Percentiles rank a stretch among this genome's conserved stretches.
Conservation (phyloP, 2,113 vertebrate genomes). For the Bambusicola thoracicus region DNA sequence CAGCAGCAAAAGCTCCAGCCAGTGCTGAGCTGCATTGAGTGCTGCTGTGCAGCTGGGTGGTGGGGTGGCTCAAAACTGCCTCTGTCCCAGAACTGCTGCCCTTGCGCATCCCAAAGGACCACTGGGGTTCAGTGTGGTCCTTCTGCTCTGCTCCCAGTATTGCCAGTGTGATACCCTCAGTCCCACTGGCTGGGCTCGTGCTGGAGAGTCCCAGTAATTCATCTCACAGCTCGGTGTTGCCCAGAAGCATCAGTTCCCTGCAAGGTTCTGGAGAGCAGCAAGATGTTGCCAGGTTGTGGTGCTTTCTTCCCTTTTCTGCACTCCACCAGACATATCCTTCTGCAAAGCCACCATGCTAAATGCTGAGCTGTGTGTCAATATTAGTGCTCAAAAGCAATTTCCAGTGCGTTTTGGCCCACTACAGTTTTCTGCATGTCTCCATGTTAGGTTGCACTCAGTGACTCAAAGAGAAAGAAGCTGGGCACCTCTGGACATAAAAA, state of each 20-base stretch:
- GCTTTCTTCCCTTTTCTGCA: neutral
- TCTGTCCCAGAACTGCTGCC: neutral
- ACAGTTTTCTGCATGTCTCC: neutral
- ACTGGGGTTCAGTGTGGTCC: neutral
- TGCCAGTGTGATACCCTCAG: neutral
- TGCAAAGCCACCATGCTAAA: neutral
- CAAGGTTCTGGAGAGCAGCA: neutral
- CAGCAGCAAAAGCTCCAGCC: neutral
- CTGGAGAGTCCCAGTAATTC: neutral
- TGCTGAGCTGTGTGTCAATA: neutral
- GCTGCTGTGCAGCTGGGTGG: neutral
- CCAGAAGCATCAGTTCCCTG: no score
- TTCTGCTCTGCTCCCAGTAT: neutral
- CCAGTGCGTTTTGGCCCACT: neutral
- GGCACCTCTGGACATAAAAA: neutral
- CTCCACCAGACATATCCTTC: neutral
- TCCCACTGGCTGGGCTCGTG: neutral
- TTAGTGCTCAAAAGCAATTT: neutral
- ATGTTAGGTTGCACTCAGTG: rapidly evolving
- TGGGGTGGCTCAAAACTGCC: neutral
- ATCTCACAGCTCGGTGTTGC: neutral
- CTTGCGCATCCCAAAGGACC: neutral
- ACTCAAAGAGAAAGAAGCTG: rapidly evolving
- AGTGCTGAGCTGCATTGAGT: rapidly evolving
- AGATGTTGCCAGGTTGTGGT: neutral